phyloP scores from a whole-genome alignment of 2,888 invertebrate genomes.

The Lasioglossum calceatum region DNA sequence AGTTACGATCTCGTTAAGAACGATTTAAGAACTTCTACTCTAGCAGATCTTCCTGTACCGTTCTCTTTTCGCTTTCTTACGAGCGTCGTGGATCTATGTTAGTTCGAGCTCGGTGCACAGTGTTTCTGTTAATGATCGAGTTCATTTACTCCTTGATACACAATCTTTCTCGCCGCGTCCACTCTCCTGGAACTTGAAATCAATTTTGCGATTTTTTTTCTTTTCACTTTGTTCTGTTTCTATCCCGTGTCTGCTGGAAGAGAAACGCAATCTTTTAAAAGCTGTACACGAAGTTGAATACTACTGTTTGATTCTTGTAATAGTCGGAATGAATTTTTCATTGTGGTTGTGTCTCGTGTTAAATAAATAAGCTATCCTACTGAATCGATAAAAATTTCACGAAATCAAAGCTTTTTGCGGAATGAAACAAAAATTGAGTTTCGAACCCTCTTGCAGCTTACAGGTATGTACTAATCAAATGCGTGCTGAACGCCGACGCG shows the following conservation, averaged over 20 bases:
- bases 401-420: background rate
- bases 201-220: background rate
- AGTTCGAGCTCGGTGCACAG: background rate
- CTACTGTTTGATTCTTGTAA: background rate
- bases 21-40: background rate
- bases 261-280: background rate
- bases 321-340: background rate
- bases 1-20: slow-evolving; percentile 7
- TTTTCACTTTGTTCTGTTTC: background rate
- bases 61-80: background rate
- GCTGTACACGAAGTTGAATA: background rate
- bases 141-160: background rate
- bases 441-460: background rate
- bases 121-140: background rate
- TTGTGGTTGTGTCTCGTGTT: background rate
- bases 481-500: background rate
- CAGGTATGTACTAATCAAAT: background rate
- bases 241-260: background rate
- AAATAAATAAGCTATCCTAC: too few relatives aligned
- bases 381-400: background rate
- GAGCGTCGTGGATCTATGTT: background rate
- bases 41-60: background rate
- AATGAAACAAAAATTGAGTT: background rate
- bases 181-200: background rate
- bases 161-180: background rate